A percentile compares a stretch with the other conserved stretches of the same genome.
These are phyloP conservation scores for Cathartes aura DNA, from an alignment of 2,113 vertebrate species.

Conservation along the genomic window DNA sequence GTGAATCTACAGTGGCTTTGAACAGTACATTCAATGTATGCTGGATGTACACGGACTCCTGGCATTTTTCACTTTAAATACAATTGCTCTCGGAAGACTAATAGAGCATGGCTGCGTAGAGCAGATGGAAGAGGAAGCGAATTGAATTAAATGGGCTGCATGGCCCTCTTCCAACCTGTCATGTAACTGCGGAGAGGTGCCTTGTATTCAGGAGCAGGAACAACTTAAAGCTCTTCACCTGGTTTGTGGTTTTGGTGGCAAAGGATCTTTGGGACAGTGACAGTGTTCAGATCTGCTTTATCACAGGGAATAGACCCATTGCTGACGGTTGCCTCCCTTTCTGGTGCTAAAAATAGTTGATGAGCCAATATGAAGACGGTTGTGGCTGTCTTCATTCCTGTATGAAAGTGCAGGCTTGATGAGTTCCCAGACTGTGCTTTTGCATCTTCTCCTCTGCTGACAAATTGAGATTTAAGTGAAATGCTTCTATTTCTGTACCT, in stretches of 20 bases:
- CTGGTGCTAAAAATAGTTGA: slow-evolving; percentile 14
- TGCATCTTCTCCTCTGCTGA: slow-evolving; percentile 11
- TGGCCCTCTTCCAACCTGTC: slow-evolving; percentile 15
- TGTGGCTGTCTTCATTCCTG: slow-evolving; percentile 16
- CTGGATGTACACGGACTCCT: not conserved
- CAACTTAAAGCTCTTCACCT: not conserved
- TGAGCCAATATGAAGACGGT: not conserved
- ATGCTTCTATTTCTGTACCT: not conserved
- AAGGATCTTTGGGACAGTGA: not conserved
- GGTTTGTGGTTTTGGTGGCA: not conserved
- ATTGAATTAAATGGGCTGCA: slow-evolving; percentile 13
- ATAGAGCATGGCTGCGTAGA: not conserved
- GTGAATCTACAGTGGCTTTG: not conserved
- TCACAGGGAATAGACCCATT: not conserved
- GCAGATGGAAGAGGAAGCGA: slow-evolving; percentile 12
- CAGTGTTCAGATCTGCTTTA: not conserved
- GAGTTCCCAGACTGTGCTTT: not conserved
- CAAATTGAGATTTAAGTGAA: not conserved
- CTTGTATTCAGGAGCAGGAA: not conserved
- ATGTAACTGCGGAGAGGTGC: not conserved
- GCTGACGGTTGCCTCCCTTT: not conserved
- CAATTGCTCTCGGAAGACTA: slow-evolving; percentile 40
- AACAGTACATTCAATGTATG: accelerated
- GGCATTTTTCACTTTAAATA: slow-evolving; percentile 1
- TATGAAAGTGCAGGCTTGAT: not conserved